Evolutionary conservation across 2,888 invertebrate species (phyloP).

Genomic region (Emmelina monodactyla): DNA sequence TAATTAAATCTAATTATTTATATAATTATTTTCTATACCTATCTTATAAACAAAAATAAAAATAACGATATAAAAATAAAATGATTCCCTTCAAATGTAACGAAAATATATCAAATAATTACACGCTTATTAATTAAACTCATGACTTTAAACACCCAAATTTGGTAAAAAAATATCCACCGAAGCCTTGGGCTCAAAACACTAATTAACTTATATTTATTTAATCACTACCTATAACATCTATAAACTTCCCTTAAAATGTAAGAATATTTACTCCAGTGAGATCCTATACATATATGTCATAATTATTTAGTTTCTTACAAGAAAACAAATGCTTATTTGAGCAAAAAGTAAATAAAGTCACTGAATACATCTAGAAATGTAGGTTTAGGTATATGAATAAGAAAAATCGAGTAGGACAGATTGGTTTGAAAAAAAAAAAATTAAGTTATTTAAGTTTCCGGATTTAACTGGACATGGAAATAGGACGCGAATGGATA

Average conservation of each 20-base stretch:
- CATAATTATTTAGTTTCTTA: neutral
- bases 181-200: neutral
- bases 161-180: neutral
- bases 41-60: neutral
- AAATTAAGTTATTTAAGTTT: too few species aligned
- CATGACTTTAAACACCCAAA: neutral
- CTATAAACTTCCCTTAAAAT: neutral
- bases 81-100: neutral
- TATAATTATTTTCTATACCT: neutral
- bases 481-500: too few species aligned
- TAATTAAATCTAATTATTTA: constrained; percentile 14
- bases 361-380: too few species aligned
- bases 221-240: too few species aligned
- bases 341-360: neutral
- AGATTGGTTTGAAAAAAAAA: too few species aligned
- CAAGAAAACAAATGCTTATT: neutral
- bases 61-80: neutral
- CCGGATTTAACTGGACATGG: too few species aligned
- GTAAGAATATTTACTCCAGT: neutral
- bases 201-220: too few species aligned
- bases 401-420: too few species aligned
- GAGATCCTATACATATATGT: neutral
- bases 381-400: too few species aligned
- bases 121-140: neutral
- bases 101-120: neutral